Percentiles rank a stretch among this genome's conserved stretches.
These are phyloP conservation scores for Blomia tropicalis DNA, from an alignment of 2,888 invertebrate species.

Conservation along the genomic window DNA sequence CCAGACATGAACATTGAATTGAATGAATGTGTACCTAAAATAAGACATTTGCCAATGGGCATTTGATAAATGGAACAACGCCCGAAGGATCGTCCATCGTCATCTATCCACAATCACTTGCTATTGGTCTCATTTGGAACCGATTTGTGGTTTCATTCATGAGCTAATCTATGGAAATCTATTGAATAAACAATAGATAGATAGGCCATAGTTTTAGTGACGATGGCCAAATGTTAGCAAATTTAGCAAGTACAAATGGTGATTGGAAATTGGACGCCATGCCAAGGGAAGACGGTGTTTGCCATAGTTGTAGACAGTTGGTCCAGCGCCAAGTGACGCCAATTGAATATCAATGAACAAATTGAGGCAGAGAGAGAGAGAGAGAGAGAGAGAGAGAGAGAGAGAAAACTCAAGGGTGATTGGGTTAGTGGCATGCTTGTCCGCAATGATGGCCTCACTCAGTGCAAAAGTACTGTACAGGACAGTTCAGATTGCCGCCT, in stretches of 20 bases:
- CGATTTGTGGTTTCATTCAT: too few species aligned
- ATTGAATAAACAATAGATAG: constrained; percentile 4
- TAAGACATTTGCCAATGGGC: constrained; percentile 6
- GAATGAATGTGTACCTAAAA: background rate
- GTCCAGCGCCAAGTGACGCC: background rate
- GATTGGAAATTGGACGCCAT: background rate
- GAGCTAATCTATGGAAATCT: constrained; percentile 4
- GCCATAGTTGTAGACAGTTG: background rate
- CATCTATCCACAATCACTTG: too few species aligned
- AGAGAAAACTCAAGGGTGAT: background rate
- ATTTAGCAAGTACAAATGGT: constrained; percentile 8
- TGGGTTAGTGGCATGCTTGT: background rate
- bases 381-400: too few species aligned
- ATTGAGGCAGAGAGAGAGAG: background rate
- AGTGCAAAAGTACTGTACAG: too few species aligned
- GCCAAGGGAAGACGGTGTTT: background rate
- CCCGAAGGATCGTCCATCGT: too few species aligned
- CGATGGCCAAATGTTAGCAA: too few species aligned
- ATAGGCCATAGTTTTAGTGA: background rate
- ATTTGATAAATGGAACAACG: background rate
- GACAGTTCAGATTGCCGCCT: too few species aligned
- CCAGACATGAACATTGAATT: too few species aligned
- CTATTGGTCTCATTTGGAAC: background rate
- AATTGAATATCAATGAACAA: background rate
- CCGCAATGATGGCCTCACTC: too few species aligned